Percentiles rank a stretch among this genome's conserved stretches.
These are phyloP conservation scores for Acanthurus tractus DNA, from an alignment of 2,797 vertebrate genomes.

Conservation along the genomic window DNA sequence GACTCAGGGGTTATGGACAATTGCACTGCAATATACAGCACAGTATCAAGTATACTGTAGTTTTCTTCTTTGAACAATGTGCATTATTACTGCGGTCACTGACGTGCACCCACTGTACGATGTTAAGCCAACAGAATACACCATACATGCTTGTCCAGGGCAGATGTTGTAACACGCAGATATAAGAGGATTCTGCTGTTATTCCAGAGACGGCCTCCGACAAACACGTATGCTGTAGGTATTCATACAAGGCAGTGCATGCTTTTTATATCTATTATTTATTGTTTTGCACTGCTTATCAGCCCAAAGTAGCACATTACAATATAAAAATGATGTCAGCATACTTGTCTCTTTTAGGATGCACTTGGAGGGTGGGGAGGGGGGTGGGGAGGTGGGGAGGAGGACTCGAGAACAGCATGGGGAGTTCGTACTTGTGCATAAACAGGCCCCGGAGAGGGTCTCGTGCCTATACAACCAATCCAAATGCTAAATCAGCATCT, in stretches of 20 bases:
- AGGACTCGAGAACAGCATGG: constrained; percentile 12
- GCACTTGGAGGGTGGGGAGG: constrained; percentile 32
- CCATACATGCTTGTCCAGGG: constrained; percentile 87
- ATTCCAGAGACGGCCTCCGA: constrained; percentile 84
- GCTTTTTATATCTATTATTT: constrained; percentile 69
- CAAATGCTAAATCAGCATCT: constrained; percentile 72
- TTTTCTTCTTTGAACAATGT: constrained; percentile 87
- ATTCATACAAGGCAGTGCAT: constrained; percentile 85
- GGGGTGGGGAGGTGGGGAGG: background rate
- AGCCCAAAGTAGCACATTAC: constrained; percentile 81
- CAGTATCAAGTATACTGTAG: constrained; percentile 82
- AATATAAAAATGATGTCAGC: constrained; percentile 77
- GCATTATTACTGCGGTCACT: constrained; percentile 79
- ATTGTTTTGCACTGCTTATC: constrained; percentile 82
- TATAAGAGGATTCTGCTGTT: constrained; percentile 85
- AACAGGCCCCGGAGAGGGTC: constrained; percentile 65
- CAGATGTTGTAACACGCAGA: constrained; percentile 85
- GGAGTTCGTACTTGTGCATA: constrained; percentile 59
- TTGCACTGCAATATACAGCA: constrained; percentile 90
- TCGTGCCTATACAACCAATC: constrained; percentile 80
- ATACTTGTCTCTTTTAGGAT: constrained; percentile 65
- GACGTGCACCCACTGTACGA: constrained; percentile 85
- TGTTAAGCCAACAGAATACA: constrained; percentile 90
- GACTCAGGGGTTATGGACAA: constrained; percentile 96
- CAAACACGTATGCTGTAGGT: constrained; percentile 85